These are phyloP conservation scores for Eidolon helvum DNA, from an alignment of 2,113 vertebrate genomes.

Conservation along the genomic window DNA sequence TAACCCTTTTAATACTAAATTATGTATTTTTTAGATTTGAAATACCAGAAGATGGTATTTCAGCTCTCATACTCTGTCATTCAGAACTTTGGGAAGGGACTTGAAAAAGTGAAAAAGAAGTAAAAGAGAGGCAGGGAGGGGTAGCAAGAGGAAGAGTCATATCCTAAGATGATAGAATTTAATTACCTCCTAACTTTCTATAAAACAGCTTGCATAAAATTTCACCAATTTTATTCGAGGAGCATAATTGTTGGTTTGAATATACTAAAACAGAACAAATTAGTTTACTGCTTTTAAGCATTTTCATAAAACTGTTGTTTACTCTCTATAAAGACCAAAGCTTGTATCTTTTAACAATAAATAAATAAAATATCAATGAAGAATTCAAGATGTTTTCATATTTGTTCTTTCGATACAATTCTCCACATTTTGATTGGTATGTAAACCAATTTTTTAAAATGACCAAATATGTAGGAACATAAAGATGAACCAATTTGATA, in stretches of 20 bases:
- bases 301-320: background rate
- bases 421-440: background rate
- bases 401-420: background rate
- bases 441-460: background rate
- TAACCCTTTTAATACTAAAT: constrained; percentile 14
- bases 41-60: background rate
- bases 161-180: background rate
- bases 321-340: background rate
- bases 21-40: constrained; percentile 5
- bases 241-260: background rate
- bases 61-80: background rate
- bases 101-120: background rate
- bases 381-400: background rate
- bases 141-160: background rate
- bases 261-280: background rate
- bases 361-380: background rate
- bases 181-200: background rate
- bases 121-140: too few relatives aligned
- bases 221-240: background rate
- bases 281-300: background rate
- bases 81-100: background rate
- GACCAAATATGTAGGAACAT: background rate
- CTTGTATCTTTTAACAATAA: background rate
- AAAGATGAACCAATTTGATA: background rate
- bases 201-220: background rate